Percentiles rank a stretch among this genome's conserved stretches.
These are phyloP conservation scores for Etheostoma perlongum DNA, from an alignment of 2,797 vertebrate species.

Conservation along the genomic window DNA sequence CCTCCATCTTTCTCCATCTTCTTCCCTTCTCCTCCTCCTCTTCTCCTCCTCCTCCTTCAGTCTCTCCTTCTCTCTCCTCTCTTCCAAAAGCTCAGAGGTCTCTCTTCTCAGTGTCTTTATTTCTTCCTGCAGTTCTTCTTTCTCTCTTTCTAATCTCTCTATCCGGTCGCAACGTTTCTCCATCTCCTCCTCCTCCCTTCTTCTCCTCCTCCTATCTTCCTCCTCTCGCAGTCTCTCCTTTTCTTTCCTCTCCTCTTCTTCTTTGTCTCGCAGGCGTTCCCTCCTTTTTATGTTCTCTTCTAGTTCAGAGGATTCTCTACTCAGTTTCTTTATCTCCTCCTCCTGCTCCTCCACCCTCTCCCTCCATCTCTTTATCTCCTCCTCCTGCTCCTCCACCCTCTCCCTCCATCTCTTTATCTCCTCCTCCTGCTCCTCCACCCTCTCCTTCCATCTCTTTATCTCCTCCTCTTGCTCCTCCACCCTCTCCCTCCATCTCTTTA, in stretches of 20 bases:
- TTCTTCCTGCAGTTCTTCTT: background rate
- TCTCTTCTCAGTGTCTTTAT: no score
- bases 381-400: conserved; percentile 33
- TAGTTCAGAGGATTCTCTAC: conserved; percentile 35
- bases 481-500: no score
- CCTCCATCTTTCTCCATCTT: conserved; percentile 44
- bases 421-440: conserved; percentile 46
- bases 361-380: conserved; percentile 50
- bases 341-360: conserved; percentile 33
- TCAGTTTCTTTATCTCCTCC: conserved; percentile 39
- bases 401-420: background rate
- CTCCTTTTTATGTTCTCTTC: conserved; percentile 44
- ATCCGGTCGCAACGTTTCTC: no score
- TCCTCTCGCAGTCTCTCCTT: conserved; percentile 20
- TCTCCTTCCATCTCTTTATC: conserved; percentile 33
- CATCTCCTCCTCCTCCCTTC: no score
- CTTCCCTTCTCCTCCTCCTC: conserved; percentile 51
- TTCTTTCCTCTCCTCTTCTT: conserved; percentile 49
- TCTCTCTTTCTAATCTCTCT: conserved; percentile 1
- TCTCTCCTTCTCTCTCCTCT: no score
- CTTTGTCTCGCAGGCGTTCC: conserved; percentile 21
- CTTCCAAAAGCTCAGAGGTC: no score
- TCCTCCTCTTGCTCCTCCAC: no score
- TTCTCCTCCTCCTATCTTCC: conserved; percentile 42
- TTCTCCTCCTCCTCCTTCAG: conserved; percentile 17